These are phyloP conservation scores for Mythimna ferrago DNA, from an alignment of 2,888 invertebrate genomes.

Conservation along the genomic window DNA sequence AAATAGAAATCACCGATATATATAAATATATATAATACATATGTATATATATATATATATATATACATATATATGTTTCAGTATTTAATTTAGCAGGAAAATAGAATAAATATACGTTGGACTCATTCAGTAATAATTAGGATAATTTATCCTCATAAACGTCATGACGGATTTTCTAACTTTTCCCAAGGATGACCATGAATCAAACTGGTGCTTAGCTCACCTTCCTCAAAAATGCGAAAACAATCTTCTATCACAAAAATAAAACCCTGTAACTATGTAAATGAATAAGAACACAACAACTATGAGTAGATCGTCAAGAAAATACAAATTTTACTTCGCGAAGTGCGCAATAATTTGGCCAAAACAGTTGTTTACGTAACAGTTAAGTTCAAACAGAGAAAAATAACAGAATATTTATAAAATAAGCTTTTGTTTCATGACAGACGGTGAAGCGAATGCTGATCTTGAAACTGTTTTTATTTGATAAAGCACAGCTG, in stretches of 20 bases:
- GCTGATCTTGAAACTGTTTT: neutral
- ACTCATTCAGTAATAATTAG: conserved; percentile 35
- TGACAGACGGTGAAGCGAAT: conserved; percentile 12
- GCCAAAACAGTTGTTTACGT: conserved; percentile 6
- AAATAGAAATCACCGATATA: neutral
- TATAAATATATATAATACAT: neutral
- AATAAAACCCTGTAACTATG: neutral
- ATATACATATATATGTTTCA: neutral
- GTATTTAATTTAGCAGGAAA: conserved; percentile 2
- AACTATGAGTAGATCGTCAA: neutral
- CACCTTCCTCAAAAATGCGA: neutral
- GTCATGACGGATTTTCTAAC: conserved; percentile 23
- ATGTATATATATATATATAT: no score
- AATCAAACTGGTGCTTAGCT: conserved; percentile 13
- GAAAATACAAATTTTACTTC: conserved; percentile 26
- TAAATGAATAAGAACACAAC: neutral
- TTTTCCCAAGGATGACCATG: conserved; percentile 28
- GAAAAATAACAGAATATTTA: conserved; percentile 13
- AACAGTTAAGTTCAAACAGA: conserved; percentile 9
- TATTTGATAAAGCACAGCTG: conserved; percentile 18
- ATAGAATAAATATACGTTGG: conserved; percentile 12
- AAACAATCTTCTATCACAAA: neutral
- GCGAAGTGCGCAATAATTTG: neutral
- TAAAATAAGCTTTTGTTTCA: conserved; percentile 15
- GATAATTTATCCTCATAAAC: conserved; percentile 40